Percentiles rank a stretch among this genome's conserved stretches.
Evolutionary conservation across 1,140 invertebrate species (phyloP).

Genomic region (Bombus affinis): DNA sequence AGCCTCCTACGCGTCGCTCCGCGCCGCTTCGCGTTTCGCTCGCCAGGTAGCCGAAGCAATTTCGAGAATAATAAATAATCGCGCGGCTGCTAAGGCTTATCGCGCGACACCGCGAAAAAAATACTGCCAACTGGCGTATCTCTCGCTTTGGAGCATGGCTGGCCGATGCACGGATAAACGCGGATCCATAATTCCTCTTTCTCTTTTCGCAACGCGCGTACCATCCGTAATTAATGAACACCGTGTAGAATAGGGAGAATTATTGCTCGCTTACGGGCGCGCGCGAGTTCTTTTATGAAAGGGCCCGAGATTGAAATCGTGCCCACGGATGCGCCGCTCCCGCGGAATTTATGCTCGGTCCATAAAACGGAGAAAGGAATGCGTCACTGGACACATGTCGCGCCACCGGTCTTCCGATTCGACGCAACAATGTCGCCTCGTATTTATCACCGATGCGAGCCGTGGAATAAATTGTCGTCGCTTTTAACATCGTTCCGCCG

Average conservation of each 20-base stretch:
- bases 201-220: constrained; percentile 66
- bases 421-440: background rate
- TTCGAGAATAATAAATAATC: constrained; percentile 64
- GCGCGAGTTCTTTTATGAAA: constrained; percentile 71
- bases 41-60: constrained; percentile 8
- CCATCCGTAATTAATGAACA: constrained; percentile 77
- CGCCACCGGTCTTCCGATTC: constrained; percentile 44
- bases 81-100: constrained; percentile 54
- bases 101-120: constrained; percentile 35
- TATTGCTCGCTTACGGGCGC: constrained; percentile 75
- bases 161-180: constrained; percentile 75
- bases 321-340: constrained; percentile 50
- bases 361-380: constrained; percentile 60
- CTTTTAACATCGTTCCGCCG: background rate
- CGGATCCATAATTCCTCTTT: constrained; percentile 77
- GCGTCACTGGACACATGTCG: constrained; percentile 64
- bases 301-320: constrained; percentile 70
- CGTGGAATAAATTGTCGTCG: background rate
- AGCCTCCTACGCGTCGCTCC: background rate
- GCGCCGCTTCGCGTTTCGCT: too few relatives aligned
- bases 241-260: constrained; percentile 77
- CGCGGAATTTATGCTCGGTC: constrained; percentile 64
- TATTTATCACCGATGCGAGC: constrained; percentile 27
- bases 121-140: constrained; percentile 49
- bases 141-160: constrained; percentile 58